Evolutionary conservation across 2,113 vertebrate genomes (phyloP).

Genomic region (Poecilia latipinna): DNA sequence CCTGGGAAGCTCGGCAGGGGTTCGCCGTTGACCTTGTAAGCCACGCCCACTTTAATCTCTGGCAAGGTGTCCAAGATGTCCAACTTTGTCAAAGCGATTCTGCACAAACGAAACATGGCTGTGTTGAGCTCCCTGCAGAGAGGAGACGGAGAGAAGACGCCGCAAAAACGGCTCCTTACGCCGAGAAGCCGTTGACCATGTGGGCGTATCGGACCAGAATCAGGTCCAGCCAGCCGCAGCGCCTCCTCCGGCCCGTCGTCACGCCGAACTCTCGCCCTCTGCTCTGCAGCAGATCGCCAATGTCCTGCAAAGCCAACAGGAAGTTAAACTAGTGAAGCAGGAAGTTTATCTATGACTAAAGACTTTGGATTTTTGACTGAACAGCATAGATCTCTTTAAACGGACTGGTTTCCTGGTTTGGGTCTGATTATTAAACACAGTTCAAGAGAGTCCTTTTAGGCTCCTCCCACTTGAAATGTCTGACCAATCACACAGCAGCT

Average conservation of each 20-base stretch:
- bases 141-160: too few relatives aligned
- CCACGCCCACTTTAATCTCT: slow-evolving; percentile 84
- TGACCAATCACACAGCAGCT: too few relatives aligned
- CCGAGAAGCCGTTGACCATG: slow-evolving; percentile 86
- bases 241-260: slow-evolving; percentile 86
- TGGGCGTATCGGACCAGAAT: slow-evolving; percentile 85
- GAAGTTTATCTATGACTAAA: too few relatives aligned
- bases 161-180: slow-evolving; percentile 69
- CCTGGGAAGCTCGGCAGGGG: slow-evolving; percentile 83
- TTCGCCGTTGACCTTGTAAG: slow-evolving; percentile 77
- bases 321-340: not conserved
- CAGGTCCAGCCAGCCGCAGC: slow-evolving; percentile 88
- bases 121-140: not conserved
- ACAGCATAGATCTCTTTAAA: too few relatives aligned
- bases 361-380: too few relatives aligned
- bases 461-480: too few relatives aligned
- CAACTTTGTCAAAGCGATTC: slow-evolving; percentile 83
- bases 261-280: slow-evolving; percentile 83
- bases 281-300: slow-evolving; percentile 76
- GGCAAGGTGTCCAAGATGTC: slow-evolving; percentile 82
- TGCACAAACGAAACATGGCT: slow-evolving; percentile 35
- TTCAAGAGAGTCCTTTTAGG: too few relatives aligned
- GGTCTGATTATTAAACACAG: too few relatives aligned
- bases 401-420: too few relatives aligned
- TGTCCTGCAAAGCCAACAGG: slow-evolving; percentile 72